These are phyloP conservation scores for Euschistus heros DNA, from an alignment of 1,140 invertebrate species.

Conservation along the genomic window DNA sequence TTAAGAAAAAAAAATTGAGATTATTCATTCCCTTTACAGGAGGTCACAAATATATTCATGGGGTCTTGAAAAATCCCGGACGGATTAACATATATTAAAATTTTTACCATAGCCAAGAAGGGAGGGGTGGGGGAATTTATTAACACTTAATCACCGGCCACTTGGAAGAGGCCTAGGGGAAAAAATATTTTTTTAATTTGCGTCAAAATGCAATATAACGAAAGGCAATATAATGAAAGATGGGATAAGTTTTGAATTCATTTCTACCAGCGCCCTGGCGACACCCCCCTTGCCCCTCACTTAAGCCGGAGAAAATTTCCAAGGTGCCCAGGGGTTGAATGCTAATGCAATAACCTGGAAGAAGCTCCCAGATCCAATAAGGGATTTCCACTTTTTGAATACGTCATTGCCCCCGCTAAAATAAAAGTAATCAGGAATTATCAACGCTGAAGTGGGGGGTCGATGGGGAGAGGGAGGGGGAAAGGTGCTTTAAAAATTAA, in stretches of 20 bases:
- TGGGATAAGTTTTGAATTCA: constrained; percentile 14
- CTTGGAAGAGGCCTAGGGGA: not conserved
- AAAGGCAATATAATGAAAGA: constrained; percentile 5
- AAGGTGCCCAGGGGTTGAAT: constrained; percentile 1
- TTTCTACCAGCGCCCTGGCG: not conserved
- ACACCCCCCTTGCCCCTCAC: no score
- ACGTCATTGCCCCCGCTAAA: not conserved
- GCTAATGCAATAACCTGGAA: constrained; percentile 13
- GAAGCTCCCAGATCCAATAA: constrained; percentile 10
- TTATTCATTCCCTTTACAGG: no score
- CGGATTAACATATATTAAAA: constrained; percentile 14
- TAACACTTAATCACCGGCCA: constrained; percentile 3
- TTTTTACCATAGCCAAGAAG: not conserved
- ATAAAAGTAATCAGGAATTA: constrained; percentile 15
- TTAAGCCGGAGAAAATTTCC: not conserved
- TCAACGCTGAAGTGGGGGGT: not conserved
- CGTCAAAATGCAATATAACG: not conserved
- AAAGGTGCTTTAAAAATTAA: constrained; percentile 12
- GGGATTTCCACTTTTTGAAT: constrained; percentile 15
- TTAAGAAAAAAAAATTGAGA: no score
- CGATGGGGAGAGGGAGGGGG: not conserved
- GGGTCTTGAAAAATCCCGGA: not conserved
- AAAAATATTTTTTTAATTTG: constrained; percentile 6
- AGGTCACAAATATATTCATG: constrained; percentile 2
- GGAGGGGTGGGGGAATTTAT: not conserved